Evolutionary conservation across 1,140 invertebrate species (phyloP), one percentile per base, ranked within the genome.

Genomic region (Drosophila varians): DNA sequence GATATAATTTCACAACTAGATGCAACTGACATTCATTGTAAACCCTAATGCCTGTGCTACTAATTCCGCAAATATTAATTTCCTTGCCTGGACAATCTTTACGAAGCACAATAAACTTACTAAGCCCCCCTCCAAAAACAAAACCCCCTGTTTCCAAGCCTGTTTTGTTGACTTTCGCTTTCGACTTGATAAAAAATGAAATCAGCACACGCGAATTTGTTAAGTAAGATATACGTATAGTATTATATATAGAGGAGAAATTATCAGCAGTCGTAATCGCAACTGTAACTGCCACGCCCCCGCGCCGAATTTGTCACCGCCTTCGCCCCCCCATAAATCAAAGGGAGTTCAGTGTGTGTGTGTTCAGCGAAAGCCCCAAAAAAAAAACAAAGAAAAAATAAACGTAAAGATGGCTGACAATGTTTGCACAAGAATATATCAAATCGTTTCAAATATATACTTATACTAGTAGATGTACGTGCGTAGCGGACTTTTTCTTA

Each of bases 1-100:
- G 48, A 65, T 71, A 62, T 21, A 36, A 62, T 40, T 31, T 28
- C 43, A 16, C 45, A 18, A 21, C 11, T 69, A 56, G 19, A 64
- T 42, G 51, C 65, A 53, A 46, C 60, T 62, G 62, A 70, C 70
- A 62, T 48, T 74, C 25, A 51, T 51, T 16, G 8, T 51, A 16
- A 28, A 7, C 31, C 18, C 43, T 23, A 25, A 34, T 23, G 14
- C 31, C 23, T 45, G 47, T 31, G 34, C 31, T 16, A 18, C 16
- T 38, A 19, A 52, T 40, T 40, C 36, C 48, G n/a, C 45, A 31
- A 21, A 38, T 12, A 34, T n/a, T 45, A 34, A 18, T 42, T 14
- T 46, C 2, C 46, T 69, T 68, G 72, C 72, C 58, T 49, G 46
- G 79, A 84, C 79, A 84, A 84, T 86, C 80, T 75, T 49, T 60